phyloP scores from a whole-genome alignment of 2,113 vertebrate genomes.

The Tretioscincus oriximinensis region DNA sequence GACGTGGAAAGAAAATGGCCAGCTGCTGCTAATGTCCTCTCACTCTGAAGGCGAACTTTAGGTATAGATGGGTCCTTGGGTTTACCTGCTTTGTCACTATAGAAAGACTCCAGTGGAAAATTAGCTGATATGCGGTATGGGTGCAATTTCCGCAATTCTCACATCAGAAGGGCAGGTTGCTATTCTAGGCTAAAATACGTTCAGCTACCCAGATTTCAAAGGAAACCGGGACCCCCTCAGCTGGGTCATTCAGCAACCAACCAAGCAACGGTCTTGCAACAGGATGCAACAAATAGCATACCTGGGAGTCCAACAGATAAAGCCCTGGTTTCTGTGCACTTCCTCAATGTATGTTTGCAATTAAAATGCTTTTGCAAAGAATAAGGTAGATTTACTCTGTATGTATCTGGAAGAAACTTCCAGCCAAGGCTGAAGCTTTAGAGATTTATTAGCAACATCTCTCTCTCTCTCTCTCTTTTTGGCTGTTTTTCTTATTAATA shows the following conservation, averaged over 20 bases:
- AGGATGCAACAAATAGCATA: background rate
- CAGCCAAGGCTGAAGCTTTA: background rate
- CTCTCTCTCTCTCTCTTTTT: background rate
- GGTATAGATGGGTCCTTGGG: background rate
- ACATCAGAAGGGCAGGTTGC: background rate
- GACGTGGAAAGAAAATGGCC: too few species aligned
- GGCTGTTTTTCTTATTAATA: background rate
- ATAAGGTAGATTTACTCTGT: background rate
- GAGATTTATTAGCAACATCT: slow-evolving; percentile 36
- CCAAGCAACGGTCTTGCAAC: background rate
- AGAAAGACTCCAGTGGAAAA: background rate
- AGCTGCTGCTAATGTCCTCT: too few species aligned
- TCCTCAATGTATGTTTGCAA: slow-evolving; percentile 1
- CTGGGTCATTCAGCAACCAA: background rate
- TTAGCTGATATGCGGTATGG: too few species aligned
- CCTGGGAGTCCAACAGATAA: slow-evolving; percentile 1
- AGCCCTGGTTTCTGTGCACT: background rate
- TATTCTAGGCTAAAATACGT: background rate
- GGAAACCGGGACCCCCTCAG: too few species aligned
- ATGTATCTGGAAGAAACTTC: slow-evolving; percentile 32
- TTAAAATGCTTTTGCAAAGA: background rate
- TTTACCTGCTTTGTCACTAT: background rate
- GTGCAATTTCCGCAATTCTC: too few species aligned
- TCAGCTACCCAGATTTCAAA: background rate
- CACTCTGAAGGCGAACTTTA: too few species aligned